Evolutionary conservation across 2,888 invertebrate species (phyloP).

Genomic region (Epinotia ramella): DNA sequence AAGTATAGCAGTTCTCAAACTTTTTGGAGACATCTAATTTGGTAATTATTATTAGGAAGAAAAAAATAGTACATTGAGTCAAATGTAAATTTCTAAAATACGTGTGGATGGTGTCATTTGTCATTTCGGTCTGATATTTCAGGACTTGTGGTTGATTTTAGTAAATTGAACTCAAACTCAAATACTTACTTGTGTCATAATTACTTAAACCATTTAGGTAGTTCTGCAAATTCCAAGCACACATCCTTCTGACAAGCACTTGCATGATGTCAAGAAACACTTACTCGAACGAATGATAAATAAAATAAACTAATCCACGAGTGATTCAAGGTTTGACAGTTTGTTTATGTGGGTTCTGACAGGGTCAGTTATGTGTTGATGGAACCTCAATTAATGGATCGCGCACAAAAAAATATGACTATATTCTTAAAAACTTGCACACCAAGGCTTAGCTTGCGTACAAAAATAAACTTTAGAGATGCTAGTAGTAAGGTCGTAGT

Average conservation of each 20-base stretch:
- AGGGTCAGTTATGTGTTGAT: slow-evolving; percentile 39
- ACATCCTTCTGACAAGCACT: slow-evolving; percentile 3
- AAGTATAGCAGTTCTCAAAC: too few species aligned
- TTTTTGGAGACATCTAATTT: too few species aligned
- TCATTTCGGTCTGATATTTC: too few species aligned
- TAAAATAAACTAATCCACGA: slow-evolving; percentile 37
- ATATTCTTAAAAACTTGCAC: not conserved
- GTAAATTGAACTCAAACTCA: not conserved
- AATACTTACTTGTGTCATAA: too few species aligned
- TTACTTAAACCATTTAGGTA: too few species aligned
- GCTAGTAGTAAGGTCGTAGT: not conserved
- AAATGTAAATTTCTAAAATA: too few species aligned
- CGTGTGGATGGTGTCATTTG: too few species aligned
- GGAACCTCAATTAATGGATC: slow-evolving; percentile 26
- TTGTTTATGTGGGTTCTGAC: slow-evolving; percentile 33
- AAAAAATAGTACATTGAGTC: too few species aligned
- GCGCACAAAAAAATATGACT: slow-evolving; percentile 8
- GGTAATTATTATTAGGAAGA: too few species aligned
- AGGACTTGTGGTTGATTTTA: not conserved
- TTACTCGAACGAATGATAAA: slow-evolving; percentile 25
- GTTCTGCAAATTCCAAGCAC: not conserved
- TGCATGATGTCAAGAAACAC: slow-evolving; percentile 31
- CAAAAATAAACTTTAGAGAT: not conserved
- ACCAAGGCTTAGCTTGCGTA: not conserved
- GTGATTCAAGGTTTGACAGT: slow-evolving; percentile 39